Base-by-base conservation (phyloP, 92 coral and sea anemone genomes). In the Parazoanthus atlanticus region DNA sequence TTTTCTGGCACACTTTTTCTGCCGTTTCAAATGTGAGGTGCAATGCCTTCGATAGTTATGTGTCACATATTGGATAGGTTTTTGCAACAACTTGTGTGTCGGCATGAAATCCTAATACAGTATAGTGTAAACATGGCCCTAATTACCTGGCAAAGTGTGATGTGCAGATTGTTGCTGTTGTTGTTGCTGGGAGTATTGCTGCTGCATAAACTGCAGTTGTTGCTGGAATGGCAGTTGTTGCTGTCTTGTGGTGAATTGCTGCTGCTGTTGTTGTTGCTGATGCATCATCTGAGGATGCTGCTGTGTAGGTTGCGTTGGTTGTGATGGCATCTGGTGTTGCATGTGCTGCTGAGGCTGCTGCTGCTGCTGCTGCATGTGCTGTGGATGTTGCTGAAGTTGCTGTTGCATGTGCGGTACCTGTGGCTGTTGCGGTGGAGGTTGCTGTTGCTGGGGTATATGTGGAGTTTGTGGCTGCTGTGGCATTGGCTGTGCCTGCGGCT, bases 341-440 rank as follows among this genome's bases (percentile, higher is more conserved):
- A 84, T 29, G 65, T 84, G 87, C 36, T 69, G 91, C 26, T 89
- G 98, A 72, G 86, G 43, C 46, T 73, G 94, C 52, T 65, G 93
- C 65, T 90, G 88, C 80, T 70, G 80, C 74, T 91, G 96, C 34
- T 82, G 92, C 41, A 91, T 33, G 16, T 67, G 74, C 6, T 82
- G 85, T 49, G 86, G 36, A 84, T 92, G 91, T 67, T 85, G 88
- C 43, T 95, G 92, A 8, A 89, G 90, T 31, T 92, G 96, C 15
- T 86, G 91, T 56, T 88, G 95, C 71, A 90, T 90, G 46, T 90
- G 98, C 31, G 92, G 41, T 38, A 85, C 88, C 84, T 92, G 98
- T 79, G 92, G 91, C 26, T 91, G 94, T 40, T 81, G 90, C 21
- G 85, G 91, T 40, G 64, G 91, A 6, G 91, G 94, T 75, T 74